phyloP scores from a whole-genome alignment of 2,113 vertebrate genomes.

The Dicaeum eximium region DNA sequence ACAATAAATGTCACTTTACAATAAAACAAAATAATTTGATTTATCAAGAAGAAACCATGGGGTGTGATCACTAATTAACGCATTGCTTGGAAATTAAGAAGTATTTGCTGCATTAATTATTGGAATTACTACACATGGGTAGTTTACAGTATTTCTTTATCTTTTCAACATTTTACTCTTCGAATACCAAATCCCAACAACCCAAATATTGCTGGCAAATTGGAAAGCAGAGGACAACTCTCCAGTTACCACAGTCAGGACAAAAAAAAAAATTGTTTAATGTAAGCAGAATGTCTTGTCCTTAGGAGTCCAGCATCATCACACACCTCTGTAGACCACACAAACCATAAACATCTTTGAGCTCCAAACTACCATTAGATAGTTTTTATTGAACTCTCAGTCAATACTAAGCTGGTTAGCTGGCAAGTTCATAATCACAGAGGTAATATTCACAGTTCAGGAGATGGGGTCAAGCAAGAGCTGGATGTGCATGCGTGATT shows the following conservation, averaged over 20 bases:
- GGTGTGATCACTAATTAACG: neutral
- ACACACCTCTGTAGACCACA: neutral
- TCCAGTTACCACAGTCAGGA: neutral
- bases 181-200: neutral
- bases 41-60: neutral
- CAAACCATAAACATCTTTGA: neutral
- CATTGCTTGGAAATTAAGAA: neutral
- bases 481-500: neutral
- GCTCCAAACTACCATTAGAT: neutral
- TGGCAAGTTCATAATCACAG: constrained; percentile 55
- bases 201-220: neutral
- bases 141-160: neutral
- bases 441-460: constrained; percentile 32
- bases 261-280: neutral
- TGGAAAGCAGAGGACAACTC: neutral
- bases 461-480: neutral
- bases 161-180: neutral
- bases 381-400: constrained; percentile 19
- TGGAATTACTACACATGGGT: neutral
- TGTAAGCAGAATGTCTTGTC: neutral
- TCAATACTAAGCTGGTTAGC: constrained; percentile 55
- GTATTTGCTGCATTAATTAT: neutral
- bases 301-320: neutral
- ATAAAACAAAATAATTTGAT: neutral
- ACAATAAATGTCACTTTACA: neutral